Evolutionary conservation across 2,888 invertebrate species (phyloP), one percentile per base, ranked within the genome.

Genomic region (Cremastobaeus sp.): DNA sequence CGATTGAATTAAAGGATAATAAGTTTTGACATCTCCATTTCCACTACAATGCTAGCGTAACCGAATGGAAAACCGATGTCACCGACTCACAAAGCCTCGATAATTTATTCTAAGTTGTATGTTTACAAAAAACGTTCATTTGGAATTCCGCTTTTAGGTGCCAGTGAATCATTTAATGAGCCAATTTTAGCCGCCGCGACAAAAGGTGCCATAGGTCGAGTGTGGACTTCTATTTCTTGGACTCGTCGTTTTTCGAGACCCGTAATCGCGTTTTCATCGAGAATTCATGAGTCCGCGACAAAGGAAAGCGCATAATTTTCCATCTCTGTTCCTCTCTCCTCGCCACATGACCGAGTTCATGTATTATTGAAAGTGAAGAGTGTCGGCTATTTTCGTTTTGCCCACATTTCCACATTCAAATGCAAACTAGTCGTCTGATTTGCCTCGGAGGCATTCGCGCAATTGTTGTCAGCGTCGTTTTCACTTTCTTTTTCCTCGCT

Each of bases 351-450:
- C 55, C 41, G 43, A 39, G 65, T 70, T 80, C 77, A 85, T 86
- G 86, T 83, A 85, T 86, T 83, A 86, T 86, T 84, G 80, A 86
- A 80, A 77, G 76, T 79, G 77, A 76, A 48, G 48, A 57, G 20
- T n/a, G n/a, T 45, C 62, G 66, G 84, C 85, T 86, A 86, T 86
- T 86, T 85, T 85, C 84, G 83, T 83, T 83, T 81, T 76, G 74
- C 65, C 72, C 77, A 79, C 82, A 82, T 85, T 85, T 85, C 85
- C 82, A 84, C 84, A 85, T 86, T 85, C 84, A 82, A 82, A 83
- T 81, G 82, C 60, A 54, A 65, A 20, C 30, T 25, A 14, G n/a
- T n/a, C n/a, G n/a, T n/a, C n/a, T n/a, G n/a, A n/a, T n/a, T n/a
- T n/a, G n/a, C n/a, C n/a, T n/a, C n/a, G 17, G 39, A 47, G 30